Conservation (phyloP, 2,888 invertebrate genomes). For the Drosophila sordidapex region DNA sequence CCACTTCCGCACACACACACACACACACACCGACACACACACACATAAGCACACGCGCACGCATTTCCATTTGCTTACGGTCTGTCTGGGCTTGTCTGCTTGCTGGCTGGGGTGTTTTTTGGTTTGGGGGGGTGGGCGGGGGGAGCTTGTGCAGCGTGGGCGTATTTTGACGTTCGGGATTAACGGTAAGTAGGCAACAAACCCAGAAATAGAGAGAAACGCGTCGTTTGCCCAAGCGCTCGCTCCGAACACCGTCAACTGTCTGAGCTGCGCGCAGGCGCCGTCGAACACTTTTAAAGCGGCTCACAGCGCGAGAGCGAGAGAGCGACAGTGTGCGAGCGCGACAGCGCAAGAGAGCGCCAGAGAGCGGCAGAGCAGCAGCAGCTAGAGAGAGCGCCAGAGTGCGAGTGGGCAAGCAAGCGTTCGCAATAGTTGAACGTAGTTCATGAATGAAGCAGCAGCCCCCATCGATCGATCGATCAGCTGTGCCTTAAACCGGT, state of each 20-base stretch:
- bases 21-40: conserved; percentile 7
- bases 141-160: neutral
- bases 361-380: neutral
- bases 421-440: conserved; percentile 10
- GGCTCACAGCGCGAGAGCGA: neutral
- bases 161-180: conserved; percentile 8
- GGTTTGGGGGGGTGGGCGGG: no score
- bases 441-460: conserved; percentile 51
- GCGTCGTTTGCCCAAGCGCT: conserved; percentile 70
- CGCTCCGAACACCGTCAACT: conserved; percentile 74
- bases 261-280: conserved; percentile 72
- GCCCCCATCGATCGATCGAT: conserved; percentile 13
- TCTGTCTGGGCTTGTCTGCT: conserved; percentile 3
- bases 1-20: conserved; percentile 36
- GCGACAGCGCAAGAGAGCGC: conserved; percentile 18
- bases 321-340: neutral
- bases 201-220: conserved; percentile 33
- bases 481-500: conserved; percentile 52
- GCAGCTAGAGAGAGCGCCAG: neutral
- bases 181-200: conserved; percentile 21
- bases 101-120: neutral
- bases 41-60: neutral
- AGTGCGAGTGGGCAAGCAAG: conserved; percentile 8
- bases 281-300: conserved; percentile 64
- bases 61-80: conserved; percentile 26